Conservation (phyloP, 92 coral and sea anemone genomes). For the Zoanthus gigantus region DNA sequence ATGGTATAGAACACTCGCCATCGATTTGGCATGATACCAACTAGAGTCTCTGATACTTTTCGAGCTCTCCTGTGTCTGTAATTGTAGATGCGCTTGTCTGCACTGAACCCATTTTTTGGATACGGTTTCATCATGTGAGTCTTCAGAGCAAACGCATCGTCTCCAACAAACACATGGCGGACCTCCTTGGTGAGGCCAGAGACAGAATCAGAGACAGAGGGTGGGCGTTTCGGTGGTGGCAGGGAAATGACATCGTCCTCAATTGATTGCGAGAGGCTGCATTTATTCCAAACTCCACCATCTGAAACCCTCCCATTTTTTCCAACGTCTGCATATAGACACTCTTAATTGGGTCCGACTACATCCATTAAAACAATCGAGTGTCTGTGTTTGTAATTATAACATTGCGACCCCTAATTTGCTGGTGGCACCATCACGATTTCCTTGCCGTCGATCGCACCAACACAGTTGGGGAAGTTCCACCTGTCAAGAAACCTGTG, state of each 20-base stretch:
- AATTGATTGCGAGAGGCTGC: slow-evolving; percentile 57
- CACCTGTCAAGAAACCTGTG: slow-evolving; percentile 51
- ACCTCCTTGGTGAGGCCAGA: slow-evolving; percentile 42
- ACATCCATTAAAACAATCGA: no score
- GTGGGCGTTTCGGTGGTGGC: slow-evolving; percentile 59
- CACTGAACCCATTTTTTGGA: slow-evolving; percentile 55
- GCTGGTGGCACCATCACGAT: slow-evolving; percentile 59
- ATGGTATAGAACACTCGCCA: slow-evolving; percentile 50
- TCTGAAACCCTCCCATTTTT: slow-evolving; percentile 32
- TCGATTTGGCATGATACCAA: slow-evolving; percentile 64
- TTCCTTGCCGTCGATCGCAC: slow-evolving; percentile 72
- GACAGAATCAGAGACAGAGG: slow-evolving; percentile 18
- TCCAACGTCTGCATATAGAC: no score
- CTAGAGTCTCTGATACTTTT: slow-evolving; percentile 56
- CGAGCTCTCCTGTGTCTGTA: slow-evolving; percentile 66
- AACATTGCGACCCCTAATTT: slow-evolving; percentile 58
- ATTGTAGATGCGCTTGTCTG: neutral
- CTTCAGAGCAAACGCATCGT: slow-evolving; percentile 51
- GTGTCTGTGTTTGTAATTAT: slow-evolving; percentile 51
- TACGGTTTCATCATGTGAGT: slow-evolving; percentile 65
- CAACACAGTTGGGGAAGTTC: slow-evolving; percentile 63
- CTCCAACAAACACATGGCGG: slow-evolving; percentile 64
- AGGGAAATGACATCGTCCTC: slow-evolving; percentile 54
- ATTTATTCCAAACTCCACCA: slow-evolving; percentile 73
- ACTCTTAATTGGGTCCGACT: no score